Base-by-base conservation (phyloP, 2,797 vertebrate genomes). In the Brotogeris chrysoptera region DNA sequence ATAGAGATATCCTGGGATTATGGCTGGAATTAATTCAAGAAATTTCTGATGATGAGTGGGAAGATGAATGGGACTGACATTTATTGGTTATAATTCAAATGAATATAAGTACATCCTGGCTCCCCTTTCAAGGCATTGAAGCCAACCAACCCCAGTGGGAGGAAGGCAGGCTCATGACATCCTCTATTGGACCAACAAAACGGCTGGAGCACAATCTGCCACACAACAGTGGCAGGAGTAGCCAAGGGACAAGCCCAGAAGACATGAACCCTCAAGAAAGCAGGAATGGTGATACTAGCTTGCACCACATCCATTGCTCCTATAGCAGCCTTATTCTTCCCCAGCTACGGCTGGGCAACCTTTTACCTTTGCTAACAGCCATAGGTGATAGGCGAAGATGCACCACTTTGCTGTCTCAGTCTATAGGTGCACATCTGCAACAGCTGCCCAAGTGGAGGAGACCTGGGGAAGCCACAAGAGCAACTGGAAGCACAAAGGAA, bases 11-110 rank as follows among this genome's bases (percentile, higher is more conserved):
- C 92, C 92, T 86, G 93, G 93, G 92, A 97, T 97, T 95, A 96
- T 94, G 90, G 32, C 86, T 98, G 95, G 95, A 97, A 97, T 97
- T 97, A 97, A 96, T 97, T 97, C 89, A 97, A 97, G 87, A 92
- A 92, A 95, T 89, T 96, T 95, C 80, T 91, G 82, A 95, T 81
- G 92, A 96, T 96, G 96, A 97, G 46, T 96, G 96, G n/a, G n/a
- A n/a, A n/a, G n/a, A 97, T 95, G 82, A 96, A 96, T 25, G 57
- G 87, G 77, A 95, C 71, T 96, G 97, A 87, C 77, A 95, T 93
- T 95, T 96, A 90, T 88, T 84, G 74, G 76, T 85, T 94, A 92
- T 61, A 94, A 96, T 94, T 92, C 92, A 63, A 95, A 86, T 68
- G 63, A 86, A 79, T 49, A 3, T 90, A 91, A 96, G 53, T 76